Evolutionary conservation across 2,888 invertebrate species (phyloP), one percentile per base, ranked within the genome.

Genomic region (Notodonta ziczac): DNA sequence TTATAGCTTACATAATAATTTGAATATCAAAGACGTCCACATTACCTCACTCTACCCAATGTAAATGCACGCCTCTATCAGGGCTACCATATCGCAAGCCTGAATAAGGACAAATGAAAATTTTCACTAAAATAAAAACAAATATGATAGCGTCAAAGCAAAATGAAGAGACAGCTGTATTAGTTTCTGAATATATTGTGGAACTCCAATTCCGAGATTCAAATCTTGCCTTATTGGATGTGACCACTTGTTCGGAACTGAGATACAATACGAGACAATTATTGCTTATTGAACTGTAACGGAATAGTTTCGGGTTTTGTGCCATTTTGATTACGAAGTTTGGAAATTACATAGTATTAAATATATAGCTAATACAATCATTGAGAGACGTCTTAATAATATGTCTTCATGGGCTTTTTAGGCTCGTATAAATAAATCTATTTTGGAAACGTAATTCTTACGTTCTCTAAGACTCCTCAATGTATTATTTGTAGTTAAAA

Each of bases 21-120:
- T 44, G 42, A 42, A 13, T 60, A 55, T 62, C 39, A 50, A 55
- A 53, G 52, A 57, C 16, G 39, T 54, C 39, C 54, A 42, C 39
- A 2, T 52, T 56, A 56, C 48, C 40, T 16, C 39, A 46, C 56
- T 40, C 13, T 39, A 59, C 40, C 51, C n/a, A 42, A 62, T 56
- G 46, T 46, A 52, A 62, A 39, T 35, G 52, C 54, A 39, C 39
- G n/a, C 12, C 39, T 54, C 12, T 13, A 14, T n/a, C n/a, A 54
- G 39, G 39, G 54, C 6, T 2, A 54, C 39, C 54, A 54, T 50
- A n/a, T 13, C 12, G 4, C 8, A 16, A 0, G 16, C 4, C 12
- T 16, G 4, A n/a, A 16, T 5, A 50, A 16, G 50, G 16, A 50
- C 14, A 14, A 50, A 35, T 35, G 7, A 35, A 6, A 35, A 6